These are phyloP conservation scores for Telmatochromis sp. DNA, from an alignment of 2,113 vertebrate genomes.

Conservation along the genomic window DNA sequence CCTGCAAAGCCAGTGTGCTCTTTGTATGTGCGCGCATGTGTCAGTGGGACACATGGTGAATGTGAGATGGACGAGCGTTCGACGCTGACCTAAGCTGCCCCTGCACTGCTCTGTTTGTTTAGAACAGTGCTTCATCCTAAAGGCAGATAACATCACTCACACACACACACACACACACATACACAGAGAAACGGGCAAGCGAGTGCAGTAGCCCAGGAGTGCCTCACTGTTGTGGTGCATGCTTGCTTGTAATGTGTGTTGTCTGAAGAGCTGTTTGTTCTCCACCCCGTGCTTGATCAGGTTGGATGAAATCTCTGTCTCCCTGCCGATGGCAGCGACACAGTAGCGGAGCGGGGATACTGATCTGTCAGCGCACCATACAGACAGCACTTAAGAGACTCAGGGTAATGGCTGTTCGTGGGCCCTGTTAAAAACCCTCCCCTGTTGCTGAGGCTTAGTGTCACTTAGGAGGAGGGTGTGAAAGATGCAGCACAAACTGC, in stretches of 20 bases:
- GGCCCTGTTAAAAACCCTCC: conserved; percentile 51
- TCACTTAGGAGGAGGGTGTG: conserved; percentile 56
- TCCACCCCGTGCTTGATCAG: conserved; percentile 52
- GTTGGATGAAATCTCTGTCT: conserved; percentile 41
- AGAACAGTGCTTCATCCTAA: conserved; percentile 40
- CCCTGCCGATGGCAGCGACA: conserved; percentile 14
- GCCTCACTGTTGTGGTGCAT: conserved; percentile 5
- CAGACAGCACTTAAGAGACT: conserved; percentile 63
- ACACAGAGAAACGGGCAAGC: not conserved
- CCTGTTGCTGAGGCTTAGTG: conserved; percentile 59
- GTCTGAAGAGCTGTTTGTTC: conserved; percentile 46
- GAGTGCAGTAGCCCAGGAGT: not conserved
- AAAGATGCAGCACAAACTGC: conserved; percentile 40
- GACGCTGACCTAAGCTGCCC: conserved; percentile 38
- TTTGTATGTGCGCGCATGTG: not conserved
- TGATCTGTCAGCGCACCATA: conserved; percentile 49
- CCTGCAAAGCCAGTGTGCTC: not conserved
- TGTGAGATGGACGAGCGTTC: conserved; percentile 21
- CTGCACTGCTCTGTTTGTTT: conserved; percentile 37
- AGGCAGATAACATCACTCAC: conserved; percentile 39
- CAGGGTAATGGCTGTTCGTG: conserved; percentile 52
- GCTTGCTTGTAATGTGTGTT: conserved; percentile 37
- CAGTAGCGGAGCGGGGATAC: conserved; percentile 22
- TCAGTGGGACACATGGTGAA: conserved; percentile 3
- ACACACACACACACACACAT: not conserved